Base-by-base conservation (phyloP, 2,797 vertebrate genomes). In the Momotus momota region DNA sequence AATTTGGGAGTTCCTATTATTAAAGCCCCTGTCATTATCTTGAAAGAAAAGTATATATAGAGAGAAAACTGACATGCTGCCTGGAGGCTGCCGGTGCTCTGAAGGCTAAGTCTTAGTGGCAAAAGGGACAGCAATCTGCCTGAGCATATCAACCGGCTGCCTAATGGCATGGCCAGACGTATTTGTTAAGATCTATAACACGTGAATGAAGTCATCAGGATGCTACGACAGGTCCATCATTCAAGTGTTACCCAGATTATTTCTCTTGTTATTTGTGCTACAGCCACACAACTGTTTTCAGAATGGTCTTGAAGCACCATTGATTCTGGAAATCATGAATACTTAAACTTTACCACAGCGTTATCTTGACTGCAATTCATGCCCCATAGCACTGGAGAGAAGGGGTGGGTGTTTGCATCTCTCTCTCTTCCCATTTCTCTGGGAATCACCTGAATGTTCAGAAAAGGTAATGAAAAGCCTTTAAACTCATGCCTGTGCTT, bases 1-100 rank as follows among this genome's bases (percentile, higher is more conserved):
- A 92, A 78, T 94, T 70, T 72, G 75, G 73, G 74, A 94, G 91
- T 54, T 95, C 43, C 65, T 77, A 48, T 86, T 90, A 91, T 80
- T 90, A 96, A 90, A 95, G 45, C 61, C 74, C 10, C 79, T 71
- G 22, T 49, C 80, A 91, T 86, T 92, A 94, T 35, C 22, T 70
- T 82, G 49, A 85, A 94, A 97, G 86, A 88, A 94, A 94, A 65
- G 74, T 1, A 64, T 4, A 64, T 4, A 69, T 7, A 93, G 12
- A 87, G 60, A 77, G 27, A 71, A 89, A 77, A 92, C n/a, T 57
- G 55, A 38, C 78, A 46, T 2, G 4, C 22, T 93, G 33, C 73
- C 65, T 74, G 40, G 19, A 80, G 55, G 74, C 40, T 88, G 64
- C 49, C 73, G 13, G 19, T 74, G 46, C 35, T 73, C 46, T 70